Percentiles rank a stretch among this genome's conserved stretches.
Evolutionary conservation across 2,797 vertebrate species (phyloP).

Genomic region (Cryptoprocta ferox): DNA sequence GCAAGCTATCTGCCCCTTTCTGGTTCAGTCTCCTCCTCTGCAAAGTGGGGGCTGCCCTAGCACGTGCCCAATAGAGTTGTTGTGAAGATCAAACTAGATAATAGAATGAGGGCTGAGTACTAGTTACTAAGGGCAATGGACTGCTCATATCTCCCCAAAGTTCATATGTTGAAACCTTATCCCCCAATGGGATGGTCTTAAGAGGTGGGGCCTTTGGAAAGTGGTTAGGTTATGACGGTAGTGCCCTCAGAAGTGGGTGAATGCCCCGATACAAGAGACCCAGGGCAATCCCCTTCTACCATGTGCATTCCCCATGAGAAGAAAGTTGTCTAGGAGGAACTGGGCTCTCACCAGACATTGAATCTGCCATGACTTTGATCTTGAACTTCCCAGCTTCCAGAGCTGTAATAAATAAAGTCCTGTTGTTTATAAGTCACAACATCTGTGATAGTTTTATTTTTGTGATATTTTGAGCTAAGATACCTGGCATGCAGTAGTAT

Average conservation of each 20-base stretch:
- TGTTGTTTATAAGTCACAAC: background rate
- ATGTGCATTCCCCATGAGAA: background rate
- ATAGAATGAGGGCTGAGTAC: too few relatives aligned
- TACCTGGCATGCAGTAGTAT: background rate
- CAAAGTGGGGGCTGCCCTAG: background rate
- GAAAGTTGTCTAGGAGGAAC: background rate
- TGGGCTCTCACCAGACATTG: too few relatives aligned
- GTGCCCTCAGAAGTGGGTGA: background rate
- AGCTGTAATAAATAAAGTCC: background rate
- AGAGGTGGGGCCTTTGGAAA: background rate
- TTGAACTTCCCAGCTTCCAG: background rate
- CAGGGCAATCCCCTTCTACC: background rate
- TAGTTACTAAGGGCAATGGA: background rate
- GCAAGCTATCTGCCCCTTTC: background rate
- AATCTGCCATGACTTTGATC: background rate
- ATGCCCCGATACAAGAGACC: background rate
- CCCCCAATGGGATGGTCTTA: background rate
- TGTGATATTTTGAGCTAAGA: background rate
- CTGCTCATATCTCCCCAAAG: background rate
- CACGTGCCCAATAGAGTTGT: too few relatives aligned
- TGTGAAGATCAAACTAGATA: background rate
- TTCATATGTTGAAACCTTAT: background rate
- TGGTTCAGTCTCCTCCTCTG: background rate
- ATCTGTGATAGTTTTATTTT: background rate
- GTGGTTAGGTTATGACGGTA: background rate